Evolutionary conservation across 2,888 invertebrate species (phyloP).

Genomic region (Cosmorhoe ocellata): DNA sequence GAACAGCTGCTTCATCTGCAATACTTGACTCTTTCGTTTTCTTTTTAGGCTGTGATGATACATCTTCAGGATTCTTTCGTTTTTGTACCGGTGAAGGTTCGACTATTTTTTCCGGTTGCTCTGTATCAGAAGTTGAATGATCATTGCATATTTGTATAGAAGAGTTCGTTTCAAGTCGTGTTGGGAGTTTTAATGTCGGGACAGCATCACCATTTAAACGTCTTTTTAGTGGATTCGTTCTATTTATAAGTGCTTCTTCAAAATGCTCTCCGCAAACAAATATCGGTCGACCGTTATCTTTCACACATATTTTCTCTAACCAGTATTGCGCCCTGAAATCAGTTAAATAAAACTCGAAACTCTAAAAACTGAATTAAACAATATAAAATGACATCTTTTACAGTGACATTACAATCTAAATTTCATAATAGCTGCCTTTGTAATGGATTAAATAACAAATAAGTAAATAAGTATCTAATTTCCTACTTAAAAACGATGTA

Average conservation of each 20-base stretch:
- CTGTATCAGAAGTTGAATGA: background rate
- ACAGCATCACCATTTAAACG: background rate
- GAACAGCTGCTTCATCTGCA: background rate
- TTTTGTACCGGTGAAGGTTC: background rate
- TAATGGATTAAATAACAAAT: too few species aligned
- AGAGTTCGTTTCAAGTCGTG: background rate
- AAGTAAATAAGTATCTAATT: too few species aligned
- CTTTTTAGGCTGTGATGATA: background rate
- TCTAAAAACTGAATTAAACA: background rate
- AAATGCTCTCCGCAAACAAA: slow-evolving; percentile 23
- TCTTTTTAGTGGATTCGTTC: background rate
- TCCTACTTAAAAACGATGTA: too few species aligned
- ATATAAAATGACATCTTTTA: too few species aligned
- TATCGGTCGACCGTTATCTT: background rate
- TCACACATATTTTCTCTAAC: slow-evolving; percentile 9
- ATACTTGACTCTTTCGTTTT: background rate
- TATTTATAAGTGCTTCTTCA: slow-evolving; percentile 4
- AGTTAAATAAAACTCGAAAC: background rate
- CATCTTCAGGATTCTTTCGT: background rate
- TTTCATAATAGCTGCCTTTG: too few species aligned
- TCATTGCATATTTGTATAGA: background rate
- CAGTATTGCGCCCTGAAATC: slow-evolving; percentile 15
- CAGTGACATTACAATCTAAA: too few species aligned
- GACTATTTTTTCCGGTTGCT: background rate
- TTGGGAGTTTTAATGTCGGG: slow-evolving; percentile 15